These are phyloP conservation scores for Chelon labrosus DNA, from an alignment of 2,797 vertebrate species.

Conservation along the genomic window DNA sequence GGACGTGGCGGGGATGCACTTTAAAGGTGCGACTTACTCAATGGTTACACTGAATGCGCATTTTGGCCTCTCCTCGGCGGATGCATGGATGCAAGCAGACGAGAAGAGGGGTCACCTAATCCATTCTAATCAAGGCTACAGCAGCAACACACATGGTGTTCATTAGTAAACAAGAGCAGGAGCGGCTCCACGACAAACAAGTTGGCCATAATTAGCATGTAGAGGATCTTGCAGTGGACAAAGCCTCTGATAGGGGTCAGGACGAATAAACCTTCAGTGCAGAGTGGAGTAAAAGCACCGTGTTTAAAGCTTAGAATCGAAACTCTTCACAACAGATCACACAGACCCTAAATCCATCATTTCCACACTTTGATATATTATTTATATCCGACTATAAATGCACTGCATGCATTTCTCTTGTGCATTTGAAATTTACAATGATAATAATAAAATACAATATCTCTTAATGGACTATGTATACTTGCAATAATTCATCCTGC, in stretches of 20 bases:
- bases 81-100: conserved; percentile 60
- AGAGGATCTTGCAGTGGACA: conserved; percentile 67
- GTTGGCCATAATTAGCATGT: conserved; percentile 80
- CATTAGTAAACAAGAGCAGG: conserved; percentile 83
- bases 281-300: conserved; percentile 33
- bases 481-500: conserved; percentile 61
- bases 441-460: conserved; percentile 43
- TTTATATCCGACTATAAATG: conserved; percentile 41
- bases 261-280: conserved; percentile 52
- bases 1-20: conserved; percentile 59
- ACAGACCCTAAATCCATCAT: conserved; percentile 16
- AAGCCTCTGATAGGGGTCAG: conserved; percentile 73
- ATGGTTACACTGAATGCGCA: conserved; percentile 58
- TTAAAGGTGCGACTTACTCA: conserved; percentile 56
- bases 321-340: conserved; percentile 50
- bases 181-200: conserved; percentile 72
- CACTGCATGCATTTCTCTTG: conserved; percentile 34
- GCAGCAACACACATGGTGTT: conserved; percentile 78
- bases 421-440: conserved; percentile 64
- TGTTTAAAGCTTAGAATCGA: conserved; percentile 46
- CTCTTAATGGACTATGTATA: conserved; percentile 50
- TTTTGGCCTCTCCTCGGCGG: conserved; percentile 53
- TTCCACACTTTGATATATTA: conserved; percentile 47
- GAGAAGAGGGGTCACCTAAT: conserved; percentile 77
- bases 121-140: conserved; percentile 82